These are phyloP conservation scores for Dendrophyllia cribrosa DNA, from an alignment of 64 coral and sea anemone species.

Conservation along the genomic window DNA sequence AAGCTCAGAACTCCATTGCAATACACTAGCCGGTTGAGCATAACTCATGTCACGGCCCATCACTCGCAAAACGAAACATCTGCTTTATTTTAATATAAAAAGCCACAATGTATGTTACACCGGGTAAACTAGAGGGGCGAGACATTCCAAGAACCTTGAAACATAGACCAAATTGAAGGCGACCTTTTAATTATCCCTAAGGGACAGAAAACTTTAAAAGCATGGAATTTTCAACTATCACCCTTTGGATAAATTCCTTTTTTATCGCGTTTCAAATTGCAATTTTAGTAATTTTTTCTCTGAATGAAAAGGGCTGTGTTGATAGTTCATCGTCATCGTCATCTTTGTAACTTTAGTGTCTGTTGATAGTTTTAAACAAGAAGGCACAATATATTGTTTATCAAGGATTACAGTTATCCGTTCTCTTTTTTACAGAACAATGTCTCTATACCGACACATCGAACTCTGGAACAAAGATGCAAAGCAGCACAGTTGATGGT, in stretches of 20 bases:
- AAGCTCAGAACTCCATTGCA: too few species aligned
- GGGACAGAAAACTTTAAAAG: background rate
- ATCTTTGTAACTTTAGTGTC: too few species aligned
- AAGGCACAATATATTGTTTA: too few species aligned
- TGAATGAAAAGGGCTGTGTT: background rate
- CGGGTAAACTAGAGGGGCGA: background rate
- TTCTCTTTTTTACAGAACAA: slow-evolving; percentile 52
- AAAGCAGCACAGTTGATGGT: slow-evolving; percentile 63
- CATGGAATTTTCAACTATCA: background rate
- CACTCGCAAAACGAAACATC: background rate
- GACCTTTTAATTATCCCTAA: too few species aligned
- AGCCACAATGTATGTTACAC: background rate
- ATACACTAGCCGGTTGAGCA: too few species aligned
- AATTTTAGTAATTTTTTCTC: background rate
- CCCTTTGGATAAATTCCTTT: background rate
- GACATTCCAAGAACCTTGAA: too few species aligned
- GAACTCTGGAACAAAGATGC: slow-evolving; percentile 75
- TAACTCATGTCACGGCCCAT: too few species aligned
- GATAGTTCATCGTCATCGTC: too few species aligned
- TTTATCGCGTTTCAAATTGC: background rate
- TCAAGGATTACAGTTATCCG: background rate
- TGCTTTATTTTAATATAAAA: background rate
- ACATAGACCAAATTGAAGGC: too few species aligned
- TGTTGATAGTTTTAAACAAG: too few species aligned
- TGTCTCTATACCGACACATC: slow-evolving; percentile 56